phyloP scores from a whole-genome alignment of 2,797 vertebrate genomes.

The Rhabdomys pumilio region DNA sequence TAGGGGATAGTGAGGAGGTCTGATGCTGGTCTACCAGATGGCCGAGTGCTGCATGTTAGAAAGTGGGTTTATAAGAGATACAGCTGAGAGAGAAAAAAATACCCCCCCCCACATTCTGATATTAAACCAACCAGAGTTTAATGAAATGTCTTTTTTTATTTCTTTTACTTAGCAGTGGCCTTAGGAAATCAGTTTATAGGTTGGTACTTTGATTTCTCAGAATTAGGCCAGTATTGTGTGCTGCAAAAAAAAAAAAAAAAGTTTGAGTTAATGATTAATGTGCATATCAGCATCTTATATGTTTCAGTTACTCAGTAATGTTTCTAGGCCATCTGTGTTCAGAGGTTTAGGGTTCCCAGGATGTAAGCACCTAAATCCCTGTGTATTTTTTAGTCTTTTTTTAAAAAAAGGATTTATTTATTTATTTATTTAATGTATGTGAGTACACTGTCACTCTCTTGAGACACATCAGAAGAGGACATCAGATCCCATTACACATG shows the following conservation, averaged over 20 bases:
- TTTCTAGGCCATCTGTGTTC: not conserved
- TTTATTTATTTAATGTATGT: not conserved
- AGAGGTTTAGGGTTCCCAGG: not conserved
- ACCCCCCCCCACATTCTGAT: not conserved
- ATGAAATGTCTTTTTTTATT: not conserved
- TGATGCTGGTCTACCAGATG: not conserved
- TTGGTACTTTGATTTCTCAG: slow-evolving; percentile 13
- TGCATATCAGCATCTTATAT: not conserved
- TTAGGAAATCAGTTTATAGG: slow-evolving; percentile 22
- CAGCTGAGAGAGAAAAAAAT: not conserved
- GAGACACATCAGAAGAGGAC: not conserved
- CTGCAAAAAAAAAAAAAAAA: not conserved
- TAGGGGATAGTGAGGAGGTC: not conserved
- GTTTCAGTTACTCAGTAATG: not conserved
- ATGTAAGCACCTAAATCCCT: not conserved
- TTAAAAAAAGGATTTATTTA: not conserved
- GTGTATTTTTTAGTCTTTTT: not conserved
- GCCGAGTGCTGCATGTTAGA: not conserved
- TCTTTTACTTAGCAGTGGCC: not conserved
- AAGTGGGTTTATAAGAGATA: not conserved
- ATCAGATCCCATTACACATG: not conserved
- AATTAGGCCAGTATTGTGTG: not conserved
- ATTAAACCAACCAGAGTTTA: not conserved
- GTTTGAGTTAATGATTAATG: not conserved
- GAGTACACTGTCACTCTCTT: not conserved